Conservation (phyloP, 2,888 invertebrate species). For the Ormia ochracea region DNA sequence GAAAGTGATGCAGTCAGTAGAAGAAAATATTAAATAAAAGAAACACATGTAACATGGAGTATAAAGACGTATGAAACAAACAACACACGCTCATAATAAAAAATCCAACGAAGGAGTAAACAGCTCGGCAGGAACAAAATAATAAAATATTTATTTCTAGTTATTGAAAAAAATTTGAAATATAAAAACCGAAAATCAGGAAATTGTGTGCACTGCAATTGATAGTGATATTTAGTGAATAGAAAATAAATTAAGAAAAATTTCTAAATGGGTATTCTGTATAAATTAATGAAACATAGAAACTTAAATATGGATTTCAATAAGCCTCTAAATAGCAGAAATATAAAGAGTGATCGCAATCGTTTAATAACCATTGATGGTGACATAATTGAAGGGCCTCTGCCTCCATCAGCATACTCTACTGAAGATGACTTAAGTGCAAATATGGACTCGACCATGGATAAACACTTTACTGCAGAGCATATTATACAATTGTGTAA, state of each 20-base stretch:
- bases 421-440: neutral
- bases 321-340: neutral
- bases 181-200: neutral
- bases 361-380: constrained; percentile 45
- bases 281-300: constrained; percentile 70
- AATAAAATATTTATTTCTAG: neutral
- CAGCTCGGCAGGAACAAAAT: constrained; percentile 41
- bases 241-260: neutral
- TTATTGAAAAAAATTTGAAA: neutral
- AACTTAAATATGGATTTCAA: constrained; percentile 66
- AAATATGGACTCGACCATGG: constrained; percentile 43
- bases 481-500: constrained; percentile 71
- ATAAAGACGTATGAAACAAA: constrained; percentile 54
- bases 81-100: constrained; percentile 54
- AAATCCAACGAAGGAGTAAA: constrained; percentile 63
- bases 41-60: constrained; percentile 58
- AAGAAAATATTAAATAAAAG: constrained; percentile 10
- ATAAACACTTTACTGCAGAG: constrained; percentile 68
- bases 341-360: constrained; percentile 51
- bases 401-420: neutral
- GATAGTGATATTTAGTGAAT: constrained; percentile 27
- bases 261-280: constrained; percentile 70
- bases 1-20: constrained; percentile 27
- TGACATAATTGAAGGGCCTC: constrained; percentile 22
- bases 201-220: neutral